Conservation (phyloP, 1,140 invertebrate species). For the Apis mellifera region Amel_HAv3.1 CM009939.2:4608501-4609000, state of each 20-base stretch:
- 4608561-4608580: slow-evolving; percentile 68
- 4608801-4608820: slow-evolving; percentile 71
- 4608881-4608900: slow-evolving; percentile 72
- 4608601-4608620: not conserved
- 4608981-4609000: slow-evolving; percentile 9
- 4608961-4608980: slow-evolving; percentile 23
- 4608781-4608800: slow-evolving; percentile 48
- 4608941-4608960: slow-evolving; percentile 66
- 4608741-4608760: not conserved
- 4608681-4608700: not conserved
- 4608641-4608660: no score
- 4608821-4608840: slow-evolving; percentile 77
- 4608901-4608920: slow-evolving; percentile 64
- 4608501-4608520: not conserved
- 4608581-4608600: not conserved
- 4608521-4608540: slow-evolving; percentile 1
- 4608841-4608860: slow-evolving; percentile 78
- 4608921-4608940: slow-evolving; percentile 63
- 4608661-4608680: no score
- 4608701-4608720: slow-evolving; percentile 29
- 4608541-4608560: slow-evolving; percentile 73
- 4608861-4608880: slow-evolving; percentile 78
- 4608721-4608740: no score
- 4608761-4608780: not conserved
- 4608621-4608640: no score